These are phyloP conservation scores for Psylliodes chrysocephalus DNA, from an alignment of 2,888 invertebrate species.

Conservation along the genomic window DNA sequence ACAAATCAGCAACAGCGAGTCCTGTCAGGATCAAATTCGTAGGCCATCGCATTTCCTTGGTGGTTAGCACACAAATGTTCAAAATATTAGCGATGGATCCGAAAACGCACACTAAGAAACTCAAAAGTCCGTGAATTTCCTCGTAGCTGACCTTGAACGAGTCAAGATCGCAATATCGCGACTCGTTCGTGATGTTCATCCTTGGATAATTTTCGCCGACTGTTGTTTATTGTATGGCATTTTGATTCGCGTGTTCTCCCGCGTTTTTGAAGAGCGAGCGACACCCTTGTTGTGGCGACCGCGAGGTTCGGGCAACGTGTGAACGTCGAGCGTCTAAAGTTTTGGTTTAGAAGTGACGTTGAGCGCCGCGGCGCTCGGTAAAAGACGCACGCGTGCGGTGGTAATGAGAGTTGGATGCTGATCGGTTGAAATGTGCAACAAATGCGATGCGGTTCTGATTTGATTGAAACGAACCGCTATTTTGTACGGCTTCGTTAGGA, in stretches of 20 bases:
- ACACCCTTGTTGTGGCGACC: not conserved
- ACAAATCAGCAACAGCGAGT: slow-evolving; percentile 88
- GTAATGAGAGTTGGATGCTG: no score
- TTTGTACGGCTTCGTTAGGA: no score
- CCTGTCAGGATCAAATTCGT: slow-evolving; percentile 93
- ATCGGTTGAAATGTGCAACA: no score
- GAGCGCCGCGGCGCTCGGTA: slow-evolving; percentile 16
- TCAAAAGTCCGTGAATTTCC: slow-evolving; percentile 84
- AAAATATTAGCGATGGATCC: slow-evolving; percentile 92
- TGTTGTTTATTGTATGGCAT: no score
- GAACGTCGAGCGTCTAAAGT: not conserved
- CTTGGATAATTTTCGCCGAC: no score
- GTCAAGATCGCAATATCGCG: slow-evolving; percentile 65
- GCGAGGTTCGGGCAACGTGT: slow-evolving; percentile 7
- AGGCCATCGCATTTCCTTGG: slow-evolving; percentile 90
- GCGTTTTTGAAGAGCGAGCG: not conserved
- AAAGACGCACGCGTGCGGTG: no score
- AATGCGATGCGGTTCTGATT: no score
- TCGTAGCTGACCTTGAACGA: slow-evolving; percentile 75
- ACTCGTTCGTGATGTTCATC: no score
- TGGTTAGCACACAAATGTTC: slow-evolving; percentile 89
- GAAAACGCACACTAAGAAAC: slow-evolving; percentile 86
- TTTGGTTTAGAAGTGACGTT: no score
- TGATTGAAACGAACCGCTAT: no score
- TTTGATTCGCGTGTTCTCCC: no score